Conservation (phyloP, 2,113 vertebrate genomes). For the Myrmophylax atrothorax region DNA sequence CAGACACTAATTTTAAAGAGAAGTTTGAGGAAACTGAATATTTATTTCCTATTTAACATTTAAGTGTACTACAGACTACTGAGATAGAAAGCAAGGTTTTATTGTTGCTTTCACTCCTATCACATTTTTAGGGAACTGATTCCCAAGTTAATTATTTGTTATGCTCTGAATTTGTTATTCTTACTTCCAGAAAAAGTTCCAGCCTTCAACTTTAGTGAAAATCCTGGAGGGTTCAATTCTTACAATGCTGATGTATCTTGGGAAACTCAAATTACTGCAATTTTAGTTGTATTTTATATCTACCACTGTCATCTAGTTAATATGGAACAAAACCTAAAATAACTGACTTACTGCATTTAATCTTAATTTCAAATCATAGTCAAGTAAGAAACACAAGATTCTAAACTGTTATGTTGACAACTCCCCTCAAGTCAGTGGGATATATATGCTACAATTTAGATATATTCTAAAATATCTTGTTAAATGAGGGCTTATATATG, state of each 20-base stretch:
- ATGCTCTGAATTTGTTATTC: neutral
- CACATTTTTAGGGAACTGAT: neutral
- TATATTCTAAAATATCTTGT: neutral
- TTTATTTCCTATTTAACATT: neutral
- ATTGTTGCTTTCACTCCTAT: neutral
- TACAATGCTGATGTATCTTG: neutral
- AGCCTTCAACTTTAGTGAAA: neutral
- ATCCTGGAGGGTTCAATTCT: neutral
- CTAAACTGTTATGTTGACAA: neutral
- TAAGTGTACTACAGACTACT: neutral
- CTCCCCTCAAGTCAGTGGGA: neutral
- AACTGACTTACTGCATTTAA: neutral
- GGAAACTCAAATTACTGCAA: neutral
- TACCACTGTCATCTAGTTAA: neutral
- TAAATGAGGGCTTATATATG: neutral
- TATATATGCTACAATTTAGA: neutral
- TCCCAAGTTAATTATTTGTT: neutral
- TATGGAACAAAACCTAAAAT: neutral
- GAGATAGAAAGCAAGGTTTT: neutral
- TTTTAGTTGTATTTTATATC: neutral
- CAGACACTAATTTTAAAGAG: neutral
- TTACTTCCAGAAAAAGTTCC: neutral
- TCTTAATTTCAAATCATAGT: neutral
- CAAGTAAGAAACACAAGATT: neutral
- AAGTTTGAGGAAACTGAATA: neutral